A percentile compares a stretch with the other conserved stretches of the same genome.
Conservation (phyloP, 2,113 vertebrate genomes). For the Neodon shergylaensis region DNA sequence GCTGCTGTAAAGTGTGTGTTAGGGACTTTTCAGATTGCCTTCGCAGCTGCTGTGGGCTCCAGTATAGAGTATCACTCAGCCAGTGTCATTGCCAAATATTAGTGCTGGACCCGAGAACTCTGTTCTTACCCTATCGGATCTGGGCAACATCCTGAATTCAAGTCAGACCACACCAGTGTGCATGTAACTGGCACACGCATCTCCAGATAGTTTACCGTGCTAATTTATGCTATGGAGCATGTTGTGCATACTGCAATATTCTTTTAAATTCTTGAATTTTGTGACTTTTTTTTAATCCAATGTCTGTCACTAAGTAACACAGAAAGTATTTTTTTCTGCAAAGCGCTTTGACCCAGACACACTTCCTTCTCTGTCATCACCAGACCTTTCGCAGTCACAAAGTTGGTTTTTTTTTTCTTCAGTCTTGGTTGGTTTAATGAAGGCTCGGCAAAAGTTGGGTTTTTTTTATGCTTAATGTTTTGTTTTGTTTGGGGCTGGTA, state of each 20-base stretch:
- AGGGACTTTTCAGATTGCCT: neutral
- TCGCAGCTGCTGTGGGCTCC: neutral
- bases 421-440: no score
- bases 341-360: constrained; percentile 36
- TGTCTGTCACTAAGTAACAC: constrained; percentile 59
- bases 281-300: constrained; percentile 23
- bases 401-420: neutral
- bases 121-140: neutral
- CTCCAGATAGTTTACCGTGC: neutral
- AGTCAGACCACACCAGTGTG: neutral
- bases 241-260: neutral
- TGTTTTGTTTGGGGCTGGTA: neutral
- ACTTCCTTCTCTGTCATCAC: neutral
- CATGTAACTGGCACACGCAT: no score
- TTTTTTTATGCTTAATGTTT: neutral
- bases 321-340: constrained; percentile 58
- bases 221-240: neutral
- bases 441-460: no score
- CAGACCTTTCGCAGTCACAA: constrained; percentile 22
- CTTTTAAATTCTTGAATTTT: constrained; percentile 30
- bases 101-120: neutral
- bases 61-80: neutral
- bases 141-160: neutral
- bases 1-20: neutral
- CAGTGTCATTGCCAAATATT: neutral